Evolutionary conservation across 37 sponge, comb jelly and placozoan genomes (phyloP).

Genomic region (Halichondria panicea): DNA sequence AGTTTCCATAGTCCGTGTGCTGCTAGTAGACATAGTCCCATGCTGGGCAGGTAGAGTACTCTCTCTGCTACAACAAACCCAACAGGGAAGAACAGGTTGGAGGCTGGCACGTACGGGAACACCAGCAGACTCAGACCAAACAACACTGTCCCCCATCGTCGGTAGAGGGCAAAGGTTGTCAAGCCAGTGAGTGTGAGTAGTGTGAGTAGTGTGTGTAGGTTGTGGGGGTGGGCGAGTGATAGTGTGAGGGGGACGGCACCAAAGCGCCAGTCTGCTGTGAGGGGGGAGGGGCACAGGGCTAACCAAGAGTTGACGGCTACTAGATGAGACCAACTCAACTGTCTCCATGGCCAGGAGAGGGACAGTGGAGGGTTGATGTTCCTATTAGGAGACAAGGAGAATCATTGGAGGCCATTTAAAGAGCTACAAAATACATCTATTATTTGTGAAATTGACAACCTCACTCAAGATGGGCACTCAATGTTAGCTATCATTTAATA

Average conservation of each 20-base stretch:
- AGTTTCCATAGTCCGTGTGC: slow-evolving; percentile 18
- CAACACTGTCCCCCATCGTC: slow-evolving; percentile 23
- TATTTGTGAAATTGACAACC: background rate
- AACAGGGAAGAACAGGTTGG: slow-evolving; percentile 93
- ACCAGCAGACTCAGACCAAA: slow-evolving; percentile 65
- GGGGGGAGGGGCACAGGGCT: slow-evolving; percentile 60
- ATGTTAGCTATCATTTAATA: background rate
- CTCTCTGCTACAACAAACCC: slow-evolving; percentile 97
- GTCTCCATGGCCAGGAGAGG: slow-evolving; percentile 73
- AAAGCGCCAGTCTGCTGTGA: slow-evolving; percentile 92
- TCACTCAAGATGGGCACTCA: background rate
- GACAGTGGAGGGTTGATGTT: slow-evolving; percentile 29
- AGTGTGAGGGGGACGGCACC: slow-evolving; percentile 78
- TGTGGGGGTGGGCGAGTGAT: slow-evolving; percentile 62
- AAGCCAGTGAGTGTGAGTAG: slow-evolving; percentile 28
- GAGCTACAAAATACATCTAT: background rate
- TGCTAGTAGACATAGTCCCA: slow-evolving; percentile 54
- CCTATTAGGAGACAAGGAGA: background rate
- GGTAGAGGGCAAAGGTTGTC: slow-evolving; percentile 14
- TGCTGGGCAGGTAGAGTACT: slow-evolving; percentile 91
- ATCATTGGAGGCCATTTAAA: background rate
- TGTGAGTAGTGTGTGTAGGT: slow-evolving; percentile 67
- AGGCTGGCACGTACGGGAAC: slow-evolving; percentile 92
- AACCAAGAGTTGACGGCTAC: slow-evolving; percentile 77
- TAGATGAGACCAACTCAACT: slow-evolving; percentile 80